Percentiles rank a stretch among this genome's conserved stretches.
phyloP scores from a whole-genome alignment of 2,797 vertebrate species.

The Carcharodon carcharias region DNA sequence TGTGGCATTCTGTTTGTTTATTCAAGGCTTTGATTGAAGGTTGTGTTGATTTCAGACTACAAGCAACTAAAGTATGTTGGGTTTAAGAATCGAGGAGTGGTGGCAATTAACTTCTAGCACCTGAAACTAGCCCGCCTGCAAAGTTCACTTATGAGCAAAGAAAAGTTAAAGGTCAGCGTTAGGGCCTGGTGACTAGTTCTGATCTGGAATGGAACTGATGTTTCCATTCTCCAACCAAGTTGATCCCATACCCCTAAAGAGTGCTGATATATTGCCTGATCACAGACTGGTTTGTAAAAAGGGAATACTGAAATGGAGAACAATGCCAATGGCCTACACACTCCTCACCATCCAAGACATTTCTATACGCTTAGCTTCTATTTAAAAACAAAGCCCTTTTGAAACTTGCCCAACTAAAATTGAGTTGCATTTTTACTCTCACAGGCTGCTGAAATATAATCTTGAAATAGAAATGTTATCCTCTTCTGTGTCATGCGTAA shows the following conservation, averaged over 20 bases:
- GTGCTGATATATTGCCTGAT: neutral
- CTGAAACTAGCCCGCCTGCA: neutral
- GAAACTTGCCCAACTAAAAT: neutral
- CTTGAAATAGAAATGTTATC: neutral
- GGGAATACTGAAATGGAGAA: neutral
- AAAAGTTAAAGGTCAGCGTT: neutral
- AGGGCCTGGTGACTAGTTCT: neutral
- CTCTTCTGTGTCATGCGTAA: neutral
- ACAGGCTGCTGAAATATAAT: neutral
- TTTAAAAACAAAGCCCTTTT: conserved; percentile 29
- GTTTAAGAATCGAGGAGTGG: neutral
- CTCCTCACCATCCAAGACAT: neutral
- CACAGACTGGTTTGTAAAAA: neutral
- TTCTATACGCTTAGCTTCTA: neutral
- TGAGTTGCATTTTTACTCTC: neutral
- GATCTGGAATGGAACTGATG: neutral
- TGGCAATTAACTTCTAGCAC: neutral
- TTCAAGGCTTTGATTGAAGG: conserved; percentile 8
- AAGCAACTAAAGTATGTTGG: neutral
- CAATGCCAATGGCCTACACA: neutral
- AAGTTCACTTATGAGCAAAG: neutral
- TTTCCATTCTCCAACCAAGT: neutral
- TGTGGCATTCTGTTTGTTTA: conserved; percentile 28
- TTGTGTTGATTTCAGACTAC: neutral
- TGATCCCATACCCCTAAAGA: neutral